Conservation (phyloP, 2,797 vertebrate species). For the Hirundo rustica region DNA sequence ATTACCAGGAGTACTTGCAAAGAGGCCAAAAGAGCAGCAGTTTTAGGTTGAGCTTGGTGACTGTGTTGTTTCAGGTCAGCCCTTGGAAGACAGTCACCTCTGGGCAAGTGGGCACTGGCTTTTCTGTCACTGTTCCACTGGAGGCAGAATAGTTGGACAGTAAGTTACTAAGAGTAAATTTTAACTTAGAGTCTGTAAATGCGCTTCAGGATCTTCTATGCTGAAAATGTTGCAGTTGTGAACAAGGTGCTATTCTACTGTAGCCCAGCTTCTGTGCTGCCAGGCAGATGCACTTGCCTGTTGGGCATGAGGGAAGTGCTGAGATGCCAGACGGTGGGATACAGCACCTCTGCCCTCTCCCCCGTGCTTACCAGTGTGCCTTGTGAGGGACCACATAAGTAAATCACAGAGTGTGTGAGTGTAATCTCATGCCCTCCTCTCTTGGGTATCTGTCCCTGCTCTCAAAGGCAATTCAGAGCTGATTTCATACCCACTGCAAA, state of each 20-base stretch:
- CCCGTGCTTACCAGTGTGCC: background rate
- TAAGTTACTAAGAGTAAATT: background rate
- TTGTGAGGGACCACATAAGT: background rate
- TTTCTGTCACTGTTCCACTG: background rate
- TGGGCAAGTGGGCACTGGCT: background rate
- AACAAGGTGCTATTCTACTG: background rate
- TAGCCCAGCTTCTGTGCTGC: background rate
- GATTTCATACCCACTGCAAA: background rate
- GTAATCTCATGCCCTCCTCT: background rate
- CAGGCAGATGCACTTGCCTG: background rate
- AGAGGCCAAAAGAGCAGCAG: background rate
- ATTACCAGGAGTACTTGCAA: background rate
- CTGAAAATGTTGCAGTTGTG: background rate
- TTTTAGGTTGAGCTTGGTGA: background rate
- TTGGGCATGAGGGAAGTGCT: background rate
- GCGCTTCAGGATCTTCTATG: background rate
- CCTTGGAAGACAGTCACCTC: fast-evolving
- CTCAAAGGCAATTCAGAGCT: background rate
- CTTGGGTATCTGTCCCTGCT: background rate
- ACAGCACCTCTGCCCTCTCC: background rate
- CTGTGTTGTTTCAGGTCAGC: background rate
- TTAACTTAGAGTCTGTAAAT: background rate
- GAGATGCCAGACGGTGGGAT: background rate
- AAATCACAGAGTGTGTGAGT: fast-evolving
- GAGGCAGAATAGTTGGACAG: background rate